Evolutionary conservation across 1,140 invertebrate species (phyloP).

Genomic region (Philotrypesis tridentata): DNA sequence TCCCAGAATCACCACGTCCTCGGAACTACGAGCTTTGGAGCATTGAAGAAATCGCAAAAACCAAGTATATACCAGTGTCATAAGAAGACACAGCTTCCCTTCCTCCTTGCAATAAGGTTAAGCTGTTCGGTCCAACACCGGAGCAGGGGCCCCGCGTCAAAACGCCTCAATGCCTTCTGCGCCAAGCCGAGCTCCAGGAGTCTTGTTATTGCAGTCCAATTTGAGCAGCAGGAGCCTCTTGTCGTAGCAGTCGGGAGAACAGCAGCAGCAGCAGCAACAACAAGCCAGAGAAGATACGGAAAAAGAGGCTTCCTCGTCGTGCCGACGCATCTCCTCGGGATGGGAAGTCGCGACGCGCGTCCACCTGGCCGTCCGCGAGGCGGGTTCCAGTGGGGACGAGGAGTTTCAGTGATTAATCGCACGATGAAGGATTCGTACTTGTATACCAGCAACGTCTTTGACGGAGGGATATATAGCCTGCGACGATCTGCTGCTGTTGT

Average conservation of each 20-base stretch:
- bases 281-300: not conserved
- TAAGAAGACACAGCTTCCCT: not conserved
- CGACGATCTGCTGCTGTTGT: not conserved
- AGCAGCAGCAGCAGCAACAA: not conserved
- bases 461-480: too few relatives aligned
- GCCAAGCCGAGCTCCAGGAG: not conserved
- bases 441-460: not conserved
- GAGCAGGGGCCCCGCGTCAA: not conserved
- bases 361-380: not conserved
- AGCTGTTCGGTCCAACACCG: not conserved
- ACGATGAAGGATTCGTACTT: not conserved
- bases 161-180: not conserved
- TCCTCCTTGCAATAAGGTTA: constrained; percentile 11
- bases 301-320: not conserved
- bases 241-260: not conserved
- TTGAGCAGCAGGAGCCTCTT: not conserved
- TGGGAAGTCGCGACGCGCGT: not conserved
- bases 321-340: constrained; percentile 27
- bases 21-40: not conserved
- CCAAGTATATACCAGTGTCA: constrained; percentile 27
- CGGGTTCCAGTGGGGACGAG: not conserved
- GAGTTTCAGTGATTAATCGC: constrained; percentile 18
- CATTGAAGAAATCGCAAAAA: not conserved
- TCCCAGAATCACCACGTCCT: not conserved
- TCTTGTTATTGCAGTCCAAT: not conserved